phyloP scores from a whole-genome alignment of 2,113 vertebrate species.

The Phodopus roborovskii region DNA sequence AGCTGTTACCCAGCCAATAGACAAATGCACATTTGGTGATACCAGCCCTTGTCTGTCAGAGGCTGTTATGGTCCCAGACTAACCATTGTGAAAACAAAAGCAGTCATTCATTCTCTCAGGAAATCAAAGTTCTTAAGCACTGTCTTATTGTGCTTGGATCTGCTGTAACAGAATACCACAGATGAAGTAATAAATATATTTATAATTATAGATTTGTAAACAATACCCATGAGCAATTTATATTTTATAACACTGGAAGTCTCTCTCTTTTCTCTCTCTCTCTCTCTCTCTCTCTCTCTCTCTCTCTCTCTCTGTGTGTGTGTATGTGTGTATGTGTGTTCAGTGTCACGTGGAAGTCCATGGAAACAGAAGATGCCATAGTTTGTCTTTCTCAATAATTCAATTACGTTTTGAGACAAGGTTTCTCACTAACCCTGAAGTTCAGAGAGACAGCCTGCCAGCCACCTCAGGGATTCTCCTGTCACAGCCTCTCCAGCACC shows the following conservation, averaged over 20 bases:
- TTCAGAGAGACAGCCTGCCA: no score
- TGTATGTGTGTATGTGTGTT: background rate
- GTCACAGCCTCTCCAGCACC: background rate
- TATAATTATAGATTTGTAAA: background rate
- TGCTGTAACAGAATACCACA: background rate
- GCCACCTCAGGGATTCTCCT: background rate
- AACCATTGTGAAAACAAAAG: background rate
- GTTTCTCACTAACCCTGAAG: background rate
- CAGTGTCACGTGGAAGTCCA: background rate
- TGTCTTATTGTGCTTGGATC: background rate
- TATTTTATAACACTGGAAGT: background rate
- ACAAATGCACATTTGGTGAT: background rate
- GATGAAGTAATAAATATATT: background rate
- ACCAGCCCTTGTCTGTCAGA: background rate
- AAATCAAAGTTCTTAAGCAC: background rate
- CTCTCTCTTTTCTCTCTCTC: accelerated
- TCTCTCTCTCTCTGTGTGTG: background rate
- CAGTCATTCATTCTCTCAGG: background rate
- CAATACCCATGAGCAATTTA: background rate
- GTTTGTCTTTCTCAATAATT: background rate
- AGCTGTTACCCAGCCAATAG: background rate
- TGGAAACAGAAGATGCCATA: background rate
- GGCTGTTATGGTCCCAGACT: background rate
- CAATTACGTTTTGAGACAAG: background rate
- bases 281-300: no score